Conservation (phyloP, 2,113 vertebrate species). For the Taurulus bubalis region DNA sequence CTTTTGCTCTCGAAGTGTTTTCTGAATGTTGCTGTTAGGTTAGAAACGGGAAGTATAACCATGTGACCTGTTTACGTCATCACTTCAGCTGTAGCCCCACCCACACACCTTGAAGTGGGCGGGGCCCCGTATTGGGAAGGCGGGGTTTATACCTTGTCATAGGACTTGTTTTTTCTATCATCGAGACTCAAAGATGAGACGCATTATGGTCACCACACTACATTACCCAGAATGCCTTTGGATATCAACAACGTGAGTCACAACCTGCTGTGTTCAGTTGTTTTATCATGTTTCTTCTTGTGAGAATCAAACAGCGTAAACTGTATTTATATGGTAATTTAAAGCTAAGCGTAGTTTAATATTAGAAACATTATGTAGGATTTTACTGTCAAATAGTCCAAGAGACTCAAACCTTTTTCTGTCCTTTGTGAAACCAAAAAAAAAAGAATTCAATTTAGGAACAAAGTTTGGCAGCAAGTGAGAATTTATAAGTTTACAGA, state of each 20-base stretch:
- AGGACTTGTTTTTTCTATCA: not conserved
- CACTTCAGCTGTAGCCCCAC: slow-evolving; percentile 33
- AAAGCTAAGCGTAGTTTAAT: slow-evolving; percentile 5
- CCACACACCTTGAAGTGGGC: not conserved
- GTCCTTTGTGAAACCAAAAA: slow-evolving; percentile 27
- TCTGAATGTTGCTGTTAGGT: slow-evolving; percentile 35
- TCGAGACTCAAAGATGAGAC: not conserved
- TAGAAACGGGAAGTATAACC: slow-evolving; percentile 31
- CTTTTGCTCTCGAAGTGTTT: slow-evolving; percentile 19
- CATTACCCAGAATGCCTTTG: slow-evolving; percentile 62
- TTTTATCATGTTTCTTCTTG: not conserved
- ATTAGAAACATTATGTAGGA: not conserved
- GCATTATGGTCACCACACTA: slow-evolving; percentile 46
- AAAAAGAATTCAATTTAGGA: not conserved
- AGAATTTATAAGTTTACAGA: slow-evolving; percentile 1
- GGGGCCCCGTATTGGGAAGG: not conserved
- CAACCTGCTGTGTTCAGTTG: slow-evolving; percentile 5
- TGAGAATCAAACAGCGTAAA: slow-evolving; percentile 5
- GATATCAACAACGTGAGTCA: slow-evolving; percentile 14
- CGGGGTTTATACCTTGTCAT: not conserved
- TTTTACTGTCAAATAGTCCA: not conserved
- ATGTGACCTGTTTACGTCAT: slow-evolving; percentile 52
- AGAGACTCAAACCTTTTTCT: not conserved
- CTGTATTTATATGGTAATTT: slow-evolving; percentile 24
- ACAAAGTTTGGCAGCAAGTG: not conserved